Evolutionary conservation across 1,140 invertebrate genomes (phyloP).

Genomic region (Ridgeia piscesae): DNA sequence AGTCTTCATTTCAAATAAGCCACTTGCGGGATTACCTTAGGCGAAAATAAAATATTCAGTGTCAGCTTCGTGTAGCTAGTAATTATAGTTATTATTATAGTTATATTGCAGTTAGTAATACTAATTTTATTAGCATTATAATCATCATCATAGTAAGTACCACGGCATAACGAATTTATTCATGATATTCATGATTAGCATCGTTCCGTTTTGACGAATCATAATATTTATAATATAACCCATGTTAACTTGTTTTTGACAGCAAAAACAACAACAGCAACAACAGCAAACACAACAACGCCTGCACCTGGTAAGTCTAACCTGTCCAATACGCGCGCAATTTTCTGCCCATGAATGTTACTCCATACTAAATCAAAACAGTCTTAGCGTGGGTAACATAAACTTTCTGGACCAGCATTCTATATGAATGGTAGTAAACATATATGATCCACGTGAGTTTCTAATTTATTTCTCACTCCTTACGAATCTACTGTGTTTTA

Average conservation of each 20-base stretch:
- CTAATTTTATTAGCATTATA: not conserved
- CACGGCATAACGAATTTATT: no score
- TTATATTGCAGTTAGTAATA: not conserved
- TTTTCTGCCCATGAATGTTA: not conserved
- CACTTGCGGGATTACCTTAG: not conserved
- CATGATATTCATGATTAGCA: not conserved
- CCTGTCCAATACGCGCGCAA: not conserved
- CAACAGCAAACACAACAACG: not conserved
- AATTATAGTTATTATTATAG: not conserved
- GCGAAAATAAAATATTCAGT: not conserved
- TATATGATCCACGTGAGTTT: no score
- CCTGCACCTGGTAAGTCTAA: not conserved
- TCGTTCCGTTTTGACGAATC: not conserved
- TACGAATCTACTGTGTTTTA: no score
- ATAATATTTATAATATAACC: not conserved
- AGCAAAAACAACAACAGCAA: not conserved
- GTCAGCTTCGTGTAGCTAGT: not conserved
- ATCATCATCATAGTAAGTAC: no score
- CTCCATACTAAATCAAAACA: not conserved
- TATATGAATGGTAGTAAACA: no score
- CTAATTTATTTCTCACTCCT: no score
- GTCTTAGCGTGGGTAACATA: not conserved
- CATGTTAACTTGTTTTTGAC: not conserved
- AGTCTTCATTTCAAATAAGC: no score
- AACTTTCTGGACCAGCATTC: no score